Evolutionary conservation across 2,113 vertebrate genomes (phyloP), one percentile per base, ranked within the genome.

Genomic region (Onychostruthus taczanowskii): DNA sequence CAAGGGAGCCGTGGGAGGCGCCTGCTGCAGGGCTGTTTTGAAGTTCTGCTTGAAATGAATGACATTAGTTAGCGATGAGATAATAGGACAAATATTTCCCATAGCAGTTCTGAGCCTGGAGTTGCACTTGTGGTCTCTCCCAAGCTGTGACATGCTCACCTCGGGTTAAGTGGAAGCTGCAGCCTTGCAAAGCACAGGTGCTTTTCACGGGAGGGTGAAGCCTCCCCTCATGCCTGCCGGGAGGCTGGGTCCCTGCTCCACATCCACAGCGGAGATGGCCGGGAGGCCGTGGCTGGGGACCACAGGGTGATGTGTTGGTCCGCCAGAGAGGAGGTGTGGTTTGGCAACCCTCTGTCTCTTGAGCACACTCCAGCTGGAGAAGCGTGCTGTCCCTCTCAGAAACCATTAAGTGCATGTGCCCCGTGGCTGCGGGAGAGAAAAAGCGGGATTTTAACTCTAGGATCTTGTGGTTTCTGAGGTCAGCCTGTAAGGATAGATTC

Each of bases 11-110:
- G 44, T 73, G 90, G 83, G 88, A 93, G 85, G 80, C 2, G 44
- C 61, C 61, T 92, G 79, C 92, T 96, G 72, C 87, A 50, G 75
- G 35, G 70, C 90, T 93, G 72, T 83, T 95, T 64, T 89, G 83
- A 93, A 88, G 44, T 67, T 86, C 68, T 91, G 88, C 86, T 94
- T 63, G 49, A 93, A 92, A 94, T 93, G 85, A 96, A 93, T 96
- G 85, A 28, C 92, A 93, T 93, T 78, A 37, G 91, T 79, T 79
- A 93, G 75, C 2, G 1, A 87, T 95, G 92, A 94, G 90, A 88
- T 95, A 94, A 94, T 61, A 72, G 72, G 47, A 64, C 76, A 81
- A 3, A 27, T 61, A 72, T 61, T 92, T 94, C 88, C 78, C 73
- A 6, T 7, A n/a, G 67, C 78, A 31, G 12, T 47, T 85, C 62